phyloP scores from a whole-genome alignment of 2,888 invertebrate genomes.

The Alloscopus bannaensis region DNA sequence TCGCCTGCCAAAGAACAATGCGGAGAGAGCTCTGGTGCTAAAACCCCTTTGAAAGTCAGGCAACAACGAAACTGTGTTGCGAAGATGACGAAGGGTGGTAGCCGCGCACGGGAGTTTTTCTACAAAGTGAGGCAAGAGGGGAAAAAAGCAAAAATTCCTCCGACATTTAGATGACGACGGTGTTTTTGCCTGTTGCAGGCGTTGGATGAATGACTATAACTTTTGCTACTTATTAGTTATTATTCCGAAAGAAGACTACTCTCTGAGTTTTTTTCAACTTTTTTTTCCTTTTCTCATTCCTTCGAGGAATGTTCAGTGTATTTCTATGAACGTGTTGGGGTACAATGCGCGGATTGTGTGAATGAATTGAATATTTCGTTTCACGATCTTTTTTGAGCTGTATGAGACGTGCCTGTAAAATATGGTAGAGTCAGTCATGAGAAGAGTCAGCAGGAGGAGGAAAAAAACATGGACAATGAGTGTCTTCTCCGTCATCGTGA shows the following conservation, averaged over 20 bases:
- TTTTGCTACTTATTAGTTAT: conserved; percentile 45
- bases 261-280: too few species aligned
- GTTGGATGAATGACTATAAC: conserved; percentile 50
- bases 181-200: conserved; percentile 31
- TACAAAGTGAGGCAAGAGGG: conserved; percentile 24
- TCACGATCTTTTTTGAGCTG: conserved; percentile 24
- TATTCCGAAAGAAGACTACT: neutral
- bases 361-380: conserved; percentile 53
- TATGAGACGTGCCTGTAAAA: neutral
- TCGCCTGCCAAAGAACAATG: conserved; percentile 3
- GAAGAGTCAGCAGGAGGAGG: conserved; percentile 1
- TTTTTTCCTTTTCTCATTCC: too few species aligned
- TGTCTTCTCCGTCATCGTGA: conserved; percentile 38
- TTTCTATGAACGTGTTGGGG: conserved; percentile 4
- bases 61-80: too few species aligned
- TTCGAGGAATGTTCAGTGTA: conserved; percentile 16
- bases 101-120: too few species aligned
- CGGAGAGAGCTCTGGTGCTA: too few species aligned
- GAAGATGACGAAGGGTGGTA: conserved; percentile 27
- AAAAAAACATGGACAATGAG: conserved; percentile 51
- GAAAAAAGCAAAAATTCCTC: conserved; percentile 35
- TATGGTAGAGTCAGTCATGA: neutral
- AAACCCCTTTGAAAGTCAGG: too few species aligned
- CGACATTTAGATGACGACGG: conserved; percentile 14
- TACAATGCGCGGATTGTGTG: conserved; percentile 1